phyloP scores from a whole-genome alignment of 37 sponge, comb jelly and placozoan species.

The Tethya wilhelma region DNA sequence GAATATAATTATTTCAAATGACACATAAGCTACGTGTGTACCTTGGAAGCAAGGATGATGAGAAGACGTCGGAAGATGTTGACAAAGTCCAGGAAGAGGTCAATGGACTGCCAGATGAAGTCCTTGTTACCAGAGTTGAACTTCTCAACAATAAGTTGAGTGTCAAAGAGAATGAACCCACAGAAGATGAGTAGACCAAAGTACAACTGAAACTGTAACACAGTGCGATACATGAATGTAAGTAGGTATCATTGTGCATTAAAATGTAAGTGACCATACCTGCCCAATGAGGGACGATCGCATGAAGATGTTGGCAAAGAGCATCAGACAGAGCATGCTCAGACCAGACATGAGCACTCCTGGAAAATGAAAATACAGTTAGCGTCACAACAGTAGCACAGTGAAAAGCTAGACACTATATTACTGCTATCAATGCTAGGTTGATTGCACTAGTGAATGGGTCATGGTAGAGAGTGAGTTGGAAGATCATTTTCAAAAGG shows the following conservation, averaged over 20 bases:
- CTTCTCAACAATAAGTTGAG: constrained; percentile 96
- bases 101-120: constrained; percentile 94
- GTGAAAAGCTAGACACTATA: no score
- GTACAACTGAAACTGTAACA: constrained; percentile 84
- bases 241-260: background rate
- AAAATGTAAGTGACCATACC: no score
- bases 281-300: constrained; percentile 76
- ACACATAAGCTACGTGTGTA: no score
- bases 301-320: constrained; percentile 84
- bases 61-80: constrained; percentile 90
- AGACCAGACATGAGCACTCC: constrained; percentile 80
- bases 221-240: background rate
- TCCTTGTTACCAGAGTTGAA: constrained; percentile 87
- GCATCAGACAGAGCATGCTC: constrained; percentile 57
- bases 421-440: no score
- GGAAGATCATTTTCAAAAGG: background rate
- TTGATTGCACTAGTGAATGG: no score
- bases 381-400: background rate
- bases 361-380: constrained; percentile 9
- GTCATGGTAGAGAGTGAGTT: no score
- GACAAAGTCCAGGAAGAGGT: constrained; percentile 96
- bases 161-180: constrained; percentile 95
- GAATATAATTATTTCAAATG: no score
- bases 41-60: constrained; percentile 92
- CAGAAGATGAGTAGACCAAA: constrained; percentile 89